Conservation (phyloP, 2,888 invertebrate genomes). For the Homarus gammarus region DNA sequence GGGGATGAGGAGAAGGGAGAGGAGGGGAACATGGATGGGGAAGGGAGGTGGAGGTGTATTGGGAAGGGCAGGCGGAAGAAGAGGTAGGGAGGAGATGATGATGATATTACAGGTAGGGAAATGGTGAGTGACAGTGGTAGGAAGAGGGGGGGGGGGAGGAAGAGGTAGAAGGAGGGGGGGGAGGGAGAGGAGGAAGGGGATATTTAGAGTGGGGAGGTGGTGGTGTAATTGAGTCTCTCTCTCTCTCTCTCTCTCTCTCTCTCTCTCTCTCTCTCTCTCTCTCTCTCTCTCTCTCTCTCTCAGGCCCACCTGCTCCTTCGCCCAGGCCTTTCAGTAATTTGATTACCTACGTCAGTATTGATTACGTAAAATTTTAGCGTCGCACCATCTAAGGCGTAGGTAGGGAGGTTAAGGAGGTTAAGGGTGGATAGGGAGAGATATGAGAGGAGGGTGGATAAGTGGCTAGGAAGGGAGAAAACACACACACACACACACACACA, state of each 20-base stretch:
- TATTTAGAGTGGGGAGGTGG: neutral
- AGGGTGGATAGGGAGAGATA: too few species aligned
- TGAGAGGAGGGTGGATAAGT: too few species aligned
- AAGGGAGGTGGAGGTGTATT: neutral
- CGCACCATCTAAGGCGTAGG: too few species aligned
- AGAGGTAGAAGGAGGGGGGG: neutral
- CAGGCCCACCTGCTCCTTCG: neutral
- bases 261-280: neutral
- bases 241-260: neutral
- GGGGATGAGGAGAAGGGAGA: neutral
- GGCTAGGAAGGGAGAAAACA: too few species aligned
- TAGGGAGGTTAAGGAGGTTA: too few species aligned
- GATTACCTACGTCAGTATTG: neutral
- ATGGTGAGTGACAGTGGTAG: neutral
- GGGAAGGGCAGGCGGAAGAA: neutral
- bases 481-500: too few species aligned
- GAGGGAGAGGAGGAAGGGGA: neutral
- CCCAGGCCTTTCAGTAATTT: conserved; percentile 1
- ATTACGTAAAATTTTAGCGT: too few species aligned
- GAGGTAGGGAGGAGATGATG: neutral
- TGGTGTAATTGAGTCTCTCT: neutral
- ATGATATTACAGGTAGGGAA: neutral
- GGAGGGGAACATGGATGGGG: neutral
- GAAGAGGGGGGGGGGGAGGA: neutral
- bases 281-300: neutral